Percentiles rank a stretch among this genome's conserved stretches.
These are phyloP conservation scores for Ochropacha duplaris DNA, from an alignment of 2,888 invertebrate species.

Conservation along the genomic window DNA sequence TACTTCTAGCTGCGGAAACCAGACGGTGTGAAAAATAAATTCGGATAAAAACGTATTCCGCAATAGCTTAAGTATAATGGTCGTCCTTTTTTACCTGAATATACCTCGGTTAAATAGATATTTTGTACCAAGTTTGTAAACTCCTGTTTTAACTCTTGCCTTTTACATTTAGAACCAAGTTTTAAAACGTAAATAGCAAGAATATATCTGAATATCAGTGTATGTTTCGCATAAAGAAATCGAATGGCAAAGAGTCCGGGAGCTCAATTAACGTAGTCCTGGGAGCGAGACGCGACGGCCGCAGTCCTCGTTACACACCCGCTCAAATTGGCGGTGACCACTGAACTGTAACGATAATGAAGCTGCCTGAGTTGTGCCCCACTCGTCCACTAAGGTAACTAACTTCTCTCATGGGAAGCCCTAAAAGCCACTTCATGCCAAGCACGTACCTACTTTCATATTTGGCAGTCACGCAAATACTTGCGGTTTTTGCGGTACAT, in stretches of 20 bases:
- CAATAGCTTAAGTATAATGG: background rate
- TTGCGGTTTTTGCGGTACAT: conserved; percentile 77
- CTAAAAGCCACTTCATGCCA: conserved; percentile 69
- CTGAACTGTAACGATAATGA: conserved; percentile 76
- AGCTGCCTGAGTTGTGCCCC: conserved; percentile 61
- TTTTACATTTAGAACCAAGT: background rate
- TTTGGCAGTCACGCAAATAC: conserved; percentile 77
- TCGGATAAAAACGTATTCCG: background rate
- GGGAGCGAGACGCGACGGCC: conserved; percentile 58
- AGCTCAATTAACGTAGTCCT: conserved; percentile 65
- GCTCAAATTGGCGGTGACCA: conserved; percentile 69
- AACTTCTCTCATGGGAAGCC: conserved; percentile 72
- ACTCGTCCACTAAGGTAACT: conserved; percentile 65
- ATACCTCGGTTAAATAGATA: background rate
- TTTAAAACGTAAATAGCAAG: background rate
- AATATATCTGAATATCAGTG: conserved; percentile 27
- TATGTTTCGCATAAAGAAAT: conserved; percentile 52
- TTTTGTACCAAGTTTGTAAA: background rate
- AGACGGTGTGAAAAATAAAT: background rate
- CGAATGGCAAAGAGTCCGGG: conserved; percentile 38
- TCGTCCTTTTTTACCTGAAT: background rate
- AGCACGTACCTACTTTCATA: conserved; percentile 58
- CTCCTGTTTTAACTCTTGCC: background rate
- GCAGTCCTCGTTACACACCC: conserved; percentile 65
- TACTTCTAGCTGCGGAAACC: background rate